Percentiles rank a stretch among this genome's conserved stretches.
These are phyloP conservation scores for Notiomystis cincta DNA, from an alignment of 2,113 vertebrate genomes.

Conservation along the genomic window DNA sequence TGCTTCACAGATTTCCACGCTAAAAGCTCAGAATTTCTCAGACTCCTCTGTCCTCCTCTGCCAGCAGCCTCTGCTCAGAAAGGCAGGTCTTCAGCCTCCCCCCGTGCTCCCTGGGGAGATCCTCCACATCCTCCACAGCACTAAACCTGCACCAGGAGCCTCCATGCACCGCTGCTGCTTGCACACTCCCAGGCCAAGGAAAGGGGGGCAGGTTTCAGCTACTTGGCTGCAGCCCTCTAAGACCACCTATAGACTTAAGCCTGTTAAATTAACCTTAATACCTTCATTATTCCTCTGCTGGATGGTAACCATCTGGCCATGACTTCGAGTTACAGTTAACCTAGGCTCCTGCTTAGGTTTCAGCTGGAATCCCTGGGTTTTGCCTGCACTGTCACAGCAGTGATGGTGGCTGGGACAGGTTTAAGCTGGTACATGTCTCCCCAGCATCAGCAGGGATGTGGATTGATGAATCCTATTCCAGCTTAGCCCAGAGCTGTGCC, in stretches of 20 bases:
- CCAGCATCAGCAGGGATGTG: not conserved
- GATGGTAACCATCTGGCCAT: constrained; percentile 42
- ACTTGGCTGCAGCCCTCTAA: constrained; percentile 19
- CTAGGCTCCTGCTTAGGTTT: constrained; percentile 2
- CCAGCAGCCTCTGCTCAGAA: not conserved
- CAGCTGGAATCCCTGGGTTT: not conserved
- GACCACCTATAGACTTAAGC: constrained; percentile 56
- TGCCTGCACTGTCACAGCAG: not conserved
- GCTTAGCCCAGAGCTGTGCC: not conserved
- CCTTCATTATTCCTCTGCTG: constrained; percentile 44
- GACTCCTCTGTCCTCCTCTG: not conserved
- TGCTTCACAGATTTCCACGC: not conserved
- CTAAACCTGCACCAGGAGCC: not conserved
- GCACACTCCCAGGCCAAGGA: not conserved
- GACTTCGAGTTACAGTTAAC: constrained; percentile 2
- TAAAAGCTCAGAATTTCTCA: not conserved
- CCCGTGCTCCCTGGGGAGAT: not conserved
- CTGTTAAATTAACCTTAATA: constrained; percentile 52
- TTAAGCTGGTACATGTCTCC: not conserved
- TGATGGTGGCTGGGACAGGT: not conserved
- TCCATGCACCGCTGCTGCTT: not conserved
- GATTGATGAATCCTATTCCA: not conserved
- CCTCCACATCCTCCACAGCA: not conserved
- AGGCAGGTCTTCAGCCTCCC: not conserved
- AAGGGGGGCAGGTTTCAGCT: constrained; percentile 2